Conservation (phyloP, 2,888 invertebrate species). For the Phrixothrix hirtus region DNA sequence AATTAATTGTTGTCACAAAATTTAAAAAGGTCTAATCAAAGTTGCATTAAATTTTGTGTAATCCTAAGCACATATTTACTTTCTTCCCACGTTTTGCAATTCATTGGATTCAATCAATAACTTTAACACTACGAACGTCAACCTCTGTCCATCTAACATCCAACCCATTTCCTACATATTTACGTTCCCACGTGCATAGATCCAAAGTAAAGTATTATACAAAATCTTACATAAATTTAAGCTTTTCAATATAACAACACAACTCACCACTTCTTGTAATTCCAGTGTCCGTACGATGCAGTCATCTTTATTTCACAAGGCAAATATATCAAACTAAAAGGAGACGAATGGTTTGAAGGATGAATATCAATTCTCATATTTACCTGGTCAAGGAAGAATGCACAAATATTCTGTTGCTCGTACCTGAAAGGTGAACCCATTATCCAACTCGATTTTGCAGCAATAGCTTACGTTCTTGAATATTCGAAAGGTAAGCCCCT, state of each 20-base stretch:
- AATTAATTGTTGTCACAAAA: no score
- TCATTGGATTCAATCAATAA: slow-evolving; percentile 33
- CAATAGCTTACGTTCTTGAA: slow-evolving; percentile 28
- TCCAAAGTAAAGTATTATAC: slow-evolving; percentile 36
- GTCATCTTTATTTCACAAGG: slow-evolving; percentile 1
- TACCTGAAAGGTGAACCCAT: slow-evolving; percentile 35
- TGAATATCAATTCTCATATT: slow-evolving; percentile 22
- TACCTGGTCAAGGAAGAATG: slow-evolving; percentile 38
- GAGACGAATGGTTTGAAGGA: background rate
- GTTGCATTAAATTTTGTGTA: slow-evolving; percentile 28
- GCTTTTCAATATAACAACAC: slow-evolving; percentile 32
- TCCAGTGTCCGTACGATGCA: background rate
- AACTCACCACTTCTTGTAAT: slow-evolving; percentile 6
- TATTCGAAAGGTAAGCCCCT: slow-evolving; percentile 29
- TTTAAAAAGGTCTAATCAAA: slow-evolving; percentile 24
- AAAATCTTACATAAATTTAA: slow-evolving; percentile 39
- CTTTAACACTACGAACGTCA: slow-evolving; percentile 30
- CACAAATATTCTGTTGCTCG: slow-evolving; percentile 35
- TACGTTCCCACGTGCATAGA: slow-evolving; percentile 39
- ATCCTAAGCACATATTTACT: slow-evolving; percentile 29
- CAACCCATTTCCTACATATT: slow-evolving; percentile 40
- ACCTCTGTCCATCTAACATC: slow-evolving; percentile 32
- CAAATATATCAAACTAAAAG: background rate
- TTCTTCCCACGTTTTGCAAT: slow-evolving; percentile 33
- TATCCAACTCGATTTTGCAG: slow-evolving; percentile 31